These are phyloP conservation scores for Salmo trutta DNA, from an alignment of 2,797 vertebrate species.

Conservation along the genomic window DNA sequence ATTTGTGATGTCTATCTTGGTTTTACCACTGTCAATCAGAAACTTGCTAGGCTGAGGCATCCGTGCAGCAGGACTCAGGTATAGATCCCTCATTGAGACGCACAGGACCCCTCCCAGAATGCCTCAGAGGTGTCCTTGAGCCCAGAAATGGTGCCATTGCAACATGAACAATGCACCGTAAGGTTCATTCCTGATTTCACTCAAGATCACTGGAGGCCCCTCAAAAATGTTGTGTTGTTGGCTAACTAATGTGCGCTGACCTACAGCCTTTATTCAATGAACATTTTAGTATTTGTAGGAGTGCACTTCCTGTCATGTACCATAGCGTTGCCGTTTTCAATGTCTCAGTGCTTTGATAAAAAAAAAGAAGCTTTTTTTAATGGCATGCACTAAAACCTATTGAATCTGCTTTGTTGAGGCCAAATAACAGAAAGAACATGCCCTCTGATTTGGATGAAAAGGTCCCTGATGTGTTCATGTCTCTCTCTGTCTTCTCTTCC, in stretches of 20 bases:
- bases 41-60: neutral
- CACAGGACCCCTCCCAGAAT: neutral
- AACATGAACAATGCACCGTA: neutral
- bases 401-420: neutral
- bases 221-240: neutral
- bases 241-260: neutral
- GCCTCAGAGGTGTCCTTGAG: neutral
- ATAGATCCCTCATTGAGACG: neutral
- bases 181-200: neutral
- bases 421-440: neutral
- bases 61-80: neutral
- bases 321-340: neutral
- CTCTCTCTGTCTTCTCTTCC: constrained; percentile 38
- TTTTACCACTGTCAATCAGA: neutral
- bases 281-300: neutral
- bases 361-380: neutral
- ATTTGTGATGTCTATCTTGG: neutral
- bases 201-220: neutral
- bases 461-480: neutral
- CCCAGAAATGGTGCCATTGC: neutral
- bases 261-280: neutral
- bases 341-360: neutral
- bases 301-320: neutral
- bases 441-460: neutral
- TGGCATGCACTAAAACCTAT: neutral